Conservation (phyloP, 2,113 vertebrate genomes). For the western clawed frog (Xenopus tropicalis) region DNA sequence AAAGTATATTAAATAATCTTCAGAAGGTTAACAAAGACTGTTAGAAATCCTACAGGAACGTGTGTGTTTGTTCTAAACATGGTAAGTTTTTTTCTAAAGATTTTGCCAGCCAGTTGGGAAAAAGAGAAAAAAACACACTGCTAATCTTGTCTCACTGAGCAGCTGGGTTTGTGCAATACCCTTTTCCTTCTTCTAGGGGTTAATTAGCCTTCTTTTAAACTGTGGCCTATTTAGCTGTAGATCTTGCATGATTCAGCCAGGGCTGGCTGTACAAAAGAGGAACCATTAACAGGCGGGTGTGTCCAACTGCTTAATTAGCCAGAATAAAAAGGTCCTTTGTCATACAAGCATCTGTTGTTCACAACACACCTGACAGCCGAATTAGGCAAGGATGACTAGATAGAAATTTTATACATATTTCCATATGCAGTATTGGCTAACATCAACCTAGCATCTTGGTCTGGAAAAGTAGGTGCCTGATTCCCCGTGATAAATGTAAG, state of each 20-base stretch:
- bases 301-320: conserved; percentile 68
- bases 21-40: conserved; percentile 47
- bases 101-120: conserved; percentile 52
- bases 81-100: conserved; percentile 53
- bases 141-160: conserved; percentile 60
- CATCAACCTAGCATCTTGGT: conserved; percentile 48
- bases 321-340: conserved; percentile 69
- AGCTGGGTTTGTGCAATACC: conserved; percentile 61
- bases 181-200: conserved; percentile 54
- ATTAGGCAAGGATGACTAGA: conserved; percentile 62
- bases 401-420: conserved; percentile 53
- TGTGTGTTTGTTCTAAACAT: conserved; percentile 53
- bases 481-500: too few species aligned
- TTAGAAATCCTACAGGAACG: conserved; percentile 49
- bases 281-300: conserved; percentile 62
- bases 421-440: conserved; percentile 50
- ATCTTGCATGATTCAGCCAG: conserved; percentile 56
- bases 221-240: conserved; percentile 59
- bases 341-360: conserved; percentile 66
- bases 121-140: conserved; percentile 53
- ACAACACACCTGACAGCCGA: conserved; percentile 63
- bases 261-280: conserved; percentile 55
- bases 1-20: conserved; percentile 55
- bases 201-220: conserved; percentile 70
- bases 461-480: conserved; percentile 49